Base-by-base conservation (phyloP, 1,140 invertebrate genomes). In the Wasmannia auropunctata region DNA sequence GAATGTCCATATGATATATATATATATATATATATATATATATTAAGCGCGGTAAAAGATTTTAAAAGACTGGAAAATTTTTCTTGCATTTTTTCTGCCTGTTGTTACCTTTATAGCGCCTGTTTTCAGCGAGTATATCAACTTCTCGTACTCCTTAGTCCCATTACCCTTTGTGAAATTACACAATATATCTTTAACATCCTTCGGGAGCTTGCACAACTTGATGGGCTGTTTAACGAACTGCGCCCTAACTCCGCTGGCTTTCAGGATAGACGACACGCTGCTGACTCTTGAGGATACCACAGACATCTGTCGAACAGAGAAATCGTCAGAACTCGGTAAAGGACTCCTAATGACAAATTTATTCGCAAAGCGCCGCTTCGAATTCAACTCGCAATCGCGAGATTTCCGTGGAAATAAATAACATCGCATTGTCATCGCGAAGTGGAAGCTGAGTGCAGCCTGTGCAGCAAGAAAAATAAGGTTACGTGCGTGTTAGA, bases 101-200 rank as follows among this genome's bases (percentile, higher is more conserved):
- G 91, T 88, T n/a, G 19, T 85, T 92, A 93, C 95, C 93, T 93
- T 93, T 11, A 95, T 87, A 75, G 86, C 91, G 11, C 92, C 92
- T 89, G 95, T 93, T 88, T 92, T 85, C 14, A 96, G 86, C 67
- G 92, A 93, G 72, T 91, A 92, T 75, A 95, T 91, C 34, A 96
- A 89, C 60, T 95, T 94, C 34, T 95, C 91, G 56, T 95, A 95
- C 25, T 81, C 86, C 86, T 92, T 94, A 2, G 63, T 76, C 56
- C 91, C 88, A 56, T 56, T 81, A 0, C 90, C 91, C 40, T 74
- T 87, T 79, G 93, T 91, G 83, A 90, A 93, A 91, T 94, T 93
- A 46, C 80, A 54, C 25, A 95, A 79, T 79, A 95, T 91, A 85
- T 72, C 79, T 86, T 92, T 93, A 8, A 95, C 62, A 92, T 95